These are phyloP conservation scores for Campopleginae sp. DNA, from an alignment of 2,888 invertebrate genomes.

Conservation along the genomic window DNA sequence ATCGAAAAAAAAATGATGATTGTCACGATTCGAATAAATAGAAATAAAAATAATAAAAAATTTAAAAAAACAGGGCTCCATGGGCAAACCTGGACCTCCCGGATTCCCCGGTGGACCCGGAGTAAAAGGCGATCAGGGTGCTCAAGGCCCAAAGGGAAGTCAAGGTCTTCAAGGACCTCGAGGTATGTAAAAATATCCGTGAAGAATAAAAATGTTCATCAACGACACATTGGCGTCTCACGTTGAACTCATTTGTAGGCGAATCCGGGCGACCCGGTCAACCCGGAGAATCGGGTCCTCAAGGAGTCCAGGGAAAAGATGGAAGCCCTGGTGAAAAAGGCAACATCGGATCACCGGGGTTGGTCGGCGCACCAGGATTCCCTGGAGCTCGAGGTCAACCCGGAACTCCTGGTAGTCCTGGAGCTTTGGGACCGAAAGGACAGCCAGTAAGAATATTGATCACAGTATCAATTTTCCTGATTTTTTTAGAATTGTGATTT, in stretches of 20 bases:
- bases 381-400: constrained; percentile 92
- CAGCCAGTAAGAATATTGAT: constrained; percentile 86
- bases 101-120: constrained; percentile 94
- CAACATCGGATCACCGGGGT: constrained; percentile 89
- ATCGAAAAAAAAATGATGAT: background rate
- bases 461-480: constrained; percentile 21
- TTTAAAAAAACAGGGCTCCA: constrained; percentile 87
- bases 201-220: background rate
- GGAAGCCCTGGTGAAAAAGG: constrained; percentile 94
- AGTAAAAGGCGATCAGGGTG: constrained; percentile 92
- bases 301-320: constrained; percentile 92
- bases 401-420: constrained; percentile 90
- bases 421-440: constrained; percentile 91
- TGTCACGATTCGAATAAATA: background rate
- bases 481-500: background rate
- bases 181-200: constrained; percentile 83
- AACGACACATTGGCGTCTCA: constrained; percentile 1
- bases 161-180: constrained; percentile 92
- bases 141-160: constrained; percentile 91
- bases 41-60: no score
- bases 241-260: constrained; percentile 81
- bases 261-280: constrained; percentile 92
- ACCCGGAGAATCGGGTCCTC: constrained; percentile 90
- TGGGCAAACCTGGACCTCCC: constrained; percentile 93
- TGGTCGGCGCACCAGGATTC: constrained; percentile 92